Evolutionary conservation across 2,113 vertebrate genomes (phyloP).

Genomic region (Panurus biarmicus): DNA sequence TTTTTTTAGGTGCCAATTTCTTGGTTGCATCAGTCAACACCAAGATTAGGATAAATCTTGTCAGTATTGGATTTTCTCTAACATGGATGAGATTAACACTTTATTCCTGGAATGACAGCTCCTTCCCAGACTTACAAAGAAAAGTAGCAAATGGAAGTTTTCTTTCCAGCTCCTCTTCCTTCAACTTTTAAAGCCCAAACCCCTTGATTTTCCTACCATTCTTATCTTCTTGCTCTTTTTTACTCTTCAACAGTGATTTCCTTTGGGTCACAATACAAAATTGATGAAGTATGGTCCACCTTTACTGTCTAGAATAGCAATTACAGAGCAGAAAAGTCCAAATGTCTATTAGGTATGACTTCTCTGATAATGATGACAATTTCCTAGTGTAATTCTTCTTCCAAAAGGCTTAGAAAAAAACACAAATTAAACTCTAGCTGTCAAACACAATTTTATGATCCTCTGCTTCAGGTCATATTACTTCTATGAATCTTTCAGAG

Average conservation of each 20-base stretch:
- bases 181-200: background rate
- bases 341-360: background rate
- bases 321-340: background rate
- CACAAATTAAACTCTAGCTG: background rate
- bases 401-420: background rate
- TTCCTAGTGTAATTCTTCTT: conserved; percentile 9
- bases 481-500: background rate
- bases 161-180: background rate
- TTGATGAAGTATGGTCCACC: background rate
- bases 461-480: background rate
- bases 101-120: background rate
- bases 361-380: background rate
- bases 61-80: background rate
- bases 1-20: background rate
- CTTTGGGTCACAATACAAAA: background rate
- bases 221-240: background rate
- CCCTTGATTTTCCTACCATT: background rate
- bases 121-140: background rate
- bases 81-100: background rate
- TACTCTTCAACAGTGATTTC: background rate
- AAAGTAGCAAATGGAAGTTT: background rate
- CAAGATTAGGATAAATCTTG: background rate
- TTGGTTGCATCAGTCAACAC: background rate
- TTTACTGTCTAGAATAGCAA: background rate
- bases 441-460: background rate